These are phyloP conservation scores for Anas flavirostris DNA, from an alignment of 2,797 vertebrate genomes.

Conservation along the genomic window DNA sequence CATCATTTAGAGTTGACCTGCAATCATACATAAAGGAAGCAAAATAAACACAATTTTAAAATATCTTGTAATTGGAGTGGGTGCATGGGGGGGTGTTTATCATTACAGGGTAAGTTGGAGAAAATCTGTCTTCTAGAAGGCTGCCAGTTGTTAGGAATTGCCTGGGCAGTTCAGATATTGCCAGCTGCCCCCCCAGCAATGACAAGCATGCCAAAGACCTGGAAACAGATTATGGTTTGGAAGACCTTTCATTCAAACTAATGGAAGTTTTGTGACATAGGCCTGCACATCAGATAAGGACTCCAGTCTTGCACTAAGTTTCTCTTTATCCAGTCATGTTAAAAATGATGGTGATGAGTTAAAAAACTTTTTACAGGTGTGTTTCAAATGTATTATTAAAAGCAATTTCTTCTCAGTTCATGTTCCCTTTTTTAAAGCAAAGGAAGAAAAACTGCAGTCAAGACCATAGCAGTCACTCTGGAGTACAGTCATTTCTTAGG, in stretches of 20 bases:
- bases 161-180: not conserved
- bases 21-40: not conserved
- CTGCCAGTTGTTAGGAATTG: not conserved
- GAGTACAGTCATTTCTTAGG: not conserved
- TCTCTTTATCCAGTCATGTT: not conserved
- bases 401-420: not conserved
- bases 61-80: not conserved
- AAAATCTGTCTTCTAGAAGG: not conserved
- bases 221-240: not conserved
- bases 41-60: not conserved
- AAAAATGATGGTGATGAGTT: not conserved
- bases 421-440: not conserved
- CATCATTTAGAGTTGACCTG: not conserved
- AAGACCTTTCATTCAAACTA: not conserved
- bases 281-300: not conserved
- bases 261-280: not conserved
- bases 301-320: not conserved
- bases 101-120: not conserved
- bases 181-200: not conserved
- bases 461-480: not conserved
- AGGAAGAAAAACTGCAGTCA: not conserved
- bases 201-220: not conserved
- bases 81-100: not conserved
- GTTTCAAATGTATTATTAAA: not conserved
- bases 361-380: not conserved